phyloP scores from a whole-genome alignment of 2,888 invertebrate species.

The Drosophila aldrichi region DNA sequence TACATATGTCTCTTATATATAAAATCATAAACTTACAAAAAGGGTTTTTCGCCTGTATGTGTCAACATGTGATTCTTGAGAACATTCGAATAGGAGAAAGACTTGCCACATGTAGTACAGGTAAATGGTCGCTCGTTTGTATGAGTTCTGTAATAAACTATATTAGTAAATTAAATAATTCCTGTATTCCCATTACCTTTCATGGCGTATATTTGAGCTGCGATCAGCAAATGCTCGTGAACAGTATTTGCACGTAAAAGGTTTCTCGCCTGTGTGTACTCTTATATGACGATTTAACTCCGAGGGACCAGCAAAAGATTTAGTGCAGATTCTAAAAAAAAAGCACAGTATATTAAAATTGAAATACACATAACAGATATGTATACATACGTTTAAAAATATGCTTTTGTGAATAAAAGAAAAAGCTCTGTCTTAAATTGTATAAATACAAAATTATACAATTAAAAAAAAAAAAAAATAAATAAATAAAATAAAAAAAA shows the following conservation, averaged over 20 bases:
- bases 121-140: slow-evolving; percentile 85
- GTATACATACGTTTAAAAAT: no score
- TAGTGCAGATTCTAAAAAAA: slow-evolving; percentile 77
- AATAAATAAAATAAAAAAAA: no score
- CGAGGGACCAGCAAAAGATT: slow-evolving; percentile 84
- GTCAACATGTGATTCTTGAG: slow-evolving; percentile 85
- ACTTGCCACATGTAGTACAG: slow-evolving; percentile 84
- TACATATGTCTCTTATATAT: not conserved
- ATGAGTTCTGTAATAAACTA: slow-evolving; percentile 76
- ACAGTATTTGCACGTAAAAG: slow-evolving; percentile 84
- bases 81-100: slow-evolving; percentile 85
- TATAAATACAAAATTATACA: no score
- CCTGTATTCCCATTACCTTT: slow-evolving; percentile 70
- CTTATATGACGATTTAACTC: slow-evolving; percentile 84
- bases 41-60: slow-evolving; percentile 84
- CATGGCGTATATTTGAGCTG: slow-evolving; percentile 85
- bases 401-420: no score
- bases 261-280: slow-evolving; percentile 84
- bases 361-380: not conserved
- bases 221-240: slow-evolving; percentile 85
- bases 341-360: not conserved
- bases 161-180: not conserved
- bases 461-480: no score
- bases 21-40: slow-evolving; percentile 64
- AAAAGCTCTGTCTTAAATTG: no score